These are phyloP conservation scores for Microtus ochrogaster DNA, from an alignment of 2,113 vertebrate genomes.

Conservation along the genomic window DNA sequence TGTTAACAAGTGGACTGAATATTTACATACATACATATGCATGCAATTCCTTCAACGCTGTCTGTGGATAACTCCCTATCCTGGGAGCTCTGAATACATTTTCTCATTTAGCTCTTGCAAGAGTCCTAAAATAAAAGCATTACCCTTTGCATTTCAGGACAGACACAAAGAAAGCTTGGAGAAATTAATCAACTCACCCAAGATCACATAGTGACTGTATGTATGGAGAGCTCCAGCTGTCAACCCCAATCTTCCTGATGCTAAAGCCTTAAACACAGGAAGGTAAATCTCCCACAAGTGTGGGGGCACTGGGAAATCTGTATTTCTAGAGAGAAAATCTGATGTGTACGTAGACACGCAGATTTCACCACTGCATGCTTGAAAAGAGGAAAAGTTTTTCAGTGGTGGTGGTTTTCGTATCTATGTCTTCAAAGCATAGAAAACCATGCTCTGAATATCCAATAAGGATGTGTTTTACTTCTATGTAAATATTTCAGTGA, in stretches of 20 bases:
- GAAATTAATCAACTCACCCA: conserved; percentile 24
- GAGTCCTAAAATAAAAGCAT: conserved; percentile 5
- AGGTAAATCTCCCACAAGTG: neutral
- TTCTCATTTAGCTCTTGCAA: conserved; percentile 54
- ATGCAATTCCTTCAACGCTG: conserved; percentile 15
- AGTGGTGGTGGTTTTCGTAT: neutral
- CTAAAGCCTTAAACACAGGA: neutral
- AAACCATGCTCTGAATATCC: neutral
- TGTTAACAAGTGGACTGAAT: conserved; percentile 18
- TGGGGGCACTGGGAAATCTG: neutral
- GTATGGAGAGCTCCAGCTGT: neutral
- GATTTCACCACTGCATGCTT: neutral
- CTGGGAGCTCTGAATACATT: conserved; percentile 15
- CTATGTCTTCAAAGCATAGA: neutral
- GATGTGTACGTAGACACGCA: rapidly evolving
- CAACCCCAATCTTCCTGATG: neutral
- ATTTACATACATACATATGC: neutral
- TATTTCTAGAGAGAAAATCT: neutral
- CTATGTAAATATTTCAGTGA: neutral
- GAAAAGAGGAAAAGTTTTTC: neutral
- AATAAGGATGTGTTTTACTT: neutral
- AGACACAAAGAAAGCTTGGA: conserved; percentile 19
- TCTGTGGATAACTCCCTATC: neutral
- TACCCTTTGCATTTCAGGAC: conserved; percentile 19
- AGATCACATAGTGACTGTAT: neutral